Evolutionary conservation across 2,113 vertebrate species (phyloP), one percentile per base, ranked within the genome.

Genomic region (Tapirus terrestris): DNA sequence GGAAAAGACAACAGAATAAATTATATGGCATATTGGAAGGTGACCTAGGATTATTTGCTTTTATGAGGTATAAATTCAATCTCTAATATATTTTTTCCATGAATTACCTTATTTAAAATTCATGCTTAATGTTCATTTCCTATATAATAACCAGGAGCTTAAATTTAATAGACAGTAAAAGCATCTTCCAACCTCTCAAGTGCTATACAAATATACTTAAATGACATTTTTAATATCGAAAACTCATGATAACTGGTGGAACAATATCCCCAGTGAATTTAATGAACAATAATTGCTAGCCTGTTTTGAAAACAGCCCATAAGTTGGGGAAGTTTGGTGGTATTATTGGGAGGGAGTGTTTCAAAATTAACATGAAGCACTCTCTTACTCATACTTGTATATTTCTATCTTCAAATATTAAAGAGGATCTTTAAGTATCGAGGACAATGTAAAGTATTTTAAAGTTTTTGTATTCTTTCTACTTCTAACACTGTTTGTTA

Each of bases 41-140:
- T 5, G 18, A 63, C 21, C 21, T 5, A 56, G 58, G 43, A 70
- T 51, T 63, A 75, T 67, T 89, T 83, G n/a, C n/a, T 60, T 75
- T 65, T 83, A 82, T 83, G 85, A 82, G 39, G 20, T 31, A 73
- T 92, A 51, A 68, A 91, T 94, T 82, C 29, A 68, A 17, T 68
- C 17, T 6, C 20, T 14, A 0, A 61, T 60, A 76, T 33, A 86
- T 63, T 95, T 83, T 72, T 83, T 72, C 27, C 23, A 63, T 20
- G 20, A 45, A 63, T 80, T 91, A 85, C 33, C 31, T 95, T 79
- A 60, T 48, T 79, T 91, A 39, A 86, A 91, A 86, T 72, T 72
- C 13, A 86, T 29, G 79, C 4, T 61, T 51, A 79, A 51, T 85
- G 51, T 70, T 91, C 72, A 27, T 72, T 91, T 91, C 33, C 29